Conservation (phyloP, 2,113 vertebrate species). For the Chloropsis cyanopogon region DNA sequence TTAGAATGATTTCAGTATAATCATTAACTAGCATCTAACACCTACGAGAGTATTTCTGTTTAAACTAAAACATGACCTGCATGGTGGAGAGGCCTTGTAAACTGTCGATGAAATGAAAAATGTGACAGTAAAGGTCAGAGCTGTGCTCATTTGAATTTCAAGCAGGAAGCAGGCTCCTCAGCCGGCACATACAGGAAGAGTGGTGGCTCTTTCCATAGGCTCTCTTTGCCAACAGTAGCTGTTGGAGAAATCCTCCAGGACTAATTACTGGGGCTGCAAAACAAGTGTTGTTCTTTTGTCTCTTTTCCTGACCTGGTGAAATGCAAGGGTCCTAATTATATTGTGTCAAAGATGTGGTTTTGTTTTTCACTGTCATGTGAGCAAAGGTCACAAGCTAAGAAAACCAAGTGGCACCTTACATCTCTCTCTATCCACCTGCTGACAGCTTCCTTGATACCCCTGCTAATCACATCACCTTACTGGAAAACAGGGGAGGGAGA, state of each 20-base stretch:
- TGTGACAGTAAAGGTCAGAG: constrained; percentile 83
- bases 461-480: constrained; percentile 19
- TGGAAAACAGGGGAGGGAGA: constrained; percentile 18
- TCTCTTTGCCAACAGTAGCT: constrained; percentile 63
- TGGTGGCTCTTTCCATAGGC: constrained; percentile 41
- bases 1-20: constrained; percentile 83
- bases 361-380: constrained; percentile 41
- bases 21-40: constrained; percentile 84
- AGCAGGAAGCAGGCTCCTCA: constrained; percentile 66
- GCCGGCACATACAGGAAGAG: neutral
- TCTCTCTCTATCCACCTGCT: constrained; percentile 5
- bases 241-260: constrained; percentile 77
- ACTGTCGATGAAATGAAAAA: constrained; percentile 80
- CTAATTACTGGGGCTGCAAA: constrained; percentile 79
- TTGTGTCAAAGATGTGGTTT: constrained; percentile 50
- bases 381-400: constrained; percentile 53
- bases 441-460: neutral
- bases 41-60: constrained; percentile 81
- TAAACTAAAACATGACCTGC: constrained; percentile 86
- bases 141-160: constrained; percentile 80
- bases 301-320: constrained; percentile 28
- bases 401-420: constrained; percentile 32
- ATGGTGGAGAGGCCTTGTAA: constrained; percentile 81
- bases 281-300: constrained; percentile 71
- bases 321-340: constrained; percentile 59